Conservation (phyloP, 2,888 invertebrate species). For the Tiliacea citrago region DNA sequence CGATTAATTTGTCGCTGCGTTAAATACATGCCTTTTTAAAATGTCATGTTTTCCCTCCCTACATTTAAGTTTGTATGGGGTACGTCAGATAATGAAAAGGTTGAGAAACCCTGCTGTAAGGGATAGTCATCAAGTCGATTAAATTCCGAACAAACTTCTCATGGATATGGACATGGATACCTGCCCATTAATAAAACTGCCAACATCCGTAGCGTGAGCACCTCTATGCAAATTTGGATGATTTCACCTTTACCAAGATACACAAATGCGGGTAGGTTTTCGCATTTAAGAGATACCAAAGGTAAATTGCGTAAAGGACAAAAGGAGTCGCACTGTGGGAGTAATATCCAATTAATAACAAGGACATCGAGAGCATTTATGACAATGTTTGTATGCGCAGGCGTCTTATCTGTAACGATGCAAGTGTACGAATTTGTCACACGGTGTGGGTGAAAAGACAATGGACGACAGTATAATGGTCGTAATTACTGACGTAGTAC, state of each 20-base stretch:
- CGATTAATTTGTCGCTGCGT: too few relatives aligned
- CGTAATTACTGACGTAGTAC: constrained; percentile 65
- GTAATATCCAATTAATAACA: constrained; percentile 70
- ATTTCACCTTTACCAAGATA: constrained; percentile 37
- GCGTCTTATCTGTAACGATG: constrained; percentile 65
- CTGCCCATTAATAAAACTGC: constrained; percentile 14
- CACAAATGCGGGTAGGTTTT: constrained; percentile 25
- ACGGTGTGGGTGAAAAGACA: constrained; percentile 77
- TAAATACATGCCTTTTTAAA: too few relatives aligned
- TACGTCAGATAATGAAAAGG: too few relatives aligned
- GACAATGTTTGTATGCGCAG: constrained; percentile 72
- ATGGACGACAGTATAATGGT: constrained; percentile 70
- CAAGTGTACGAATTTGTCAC: constrained; percentile 69
- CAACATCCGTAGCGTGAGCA: constrained; percentile 44
- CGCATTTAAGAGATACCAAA: constrained; percentile 1
- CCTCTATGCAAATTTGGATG: constrained; percentile 47
- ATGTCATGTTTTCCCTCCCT: too few relatives aligned
- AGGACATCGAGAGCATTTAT: constrained; percentile 78
- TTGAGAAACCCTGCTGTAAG: too few relatives aligned
- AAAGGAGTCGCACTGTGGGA: constrained; percentile 66
- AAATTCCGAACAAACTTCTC: constrained; percentile 17
- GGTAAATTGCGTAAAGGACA: constrained; percentile 30
- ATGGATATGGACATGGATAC: constrained; percentile 12
- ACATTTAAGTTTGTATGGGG: too few relatives aligned
- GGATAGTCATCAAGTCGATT: constrained; percentile 8